Evolutionary conservation across 2,888 invertebrate genomes (phyloP).

Genomic region (Prenolepis imparis): DNA sequence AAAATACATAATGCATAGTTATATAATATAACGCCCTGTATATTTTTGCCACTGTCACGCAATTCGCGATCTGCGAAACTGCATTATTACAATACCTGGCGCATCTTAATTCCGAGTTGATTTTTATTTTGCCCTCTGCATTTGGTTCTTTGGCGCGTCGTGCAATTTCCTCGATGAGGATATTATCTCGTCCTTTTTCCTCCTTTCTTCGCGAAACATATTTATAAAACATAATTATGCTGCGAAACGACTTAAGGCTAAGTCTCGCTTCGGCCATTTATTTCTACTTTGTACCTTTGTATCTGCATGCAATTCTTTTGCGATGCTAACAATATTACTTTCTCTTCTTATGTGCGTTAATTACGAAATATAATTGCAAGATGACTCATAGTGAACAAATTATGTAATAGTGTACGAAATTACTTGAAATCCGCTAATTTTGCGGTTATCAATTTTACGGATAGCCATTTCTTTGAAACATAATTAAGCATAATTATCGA

Average conservation of each 20-base stretch:
- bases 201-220: not conserved
- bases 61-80: slow-evolving; percentile 14
- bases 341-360: not conserved
- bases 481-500: slow-evolving; percentile 11
- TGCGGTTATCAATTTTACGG: not conserved
- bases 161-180: not conserved
- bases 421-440: slow-evolving; percentile 12
- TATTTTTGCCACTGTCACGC: not conserved
- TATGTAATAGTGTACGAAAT: not conserved
- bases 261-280: not conserved
- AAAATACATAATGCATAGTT: slow-evolving; percentile 38
- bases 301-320: not conserved
- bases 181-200: not conserved
- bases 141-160: not conserved
- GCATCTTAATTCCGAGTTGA: not conserved
- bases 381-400: not conserved
- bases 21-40: slow-evolving; percentile 4
- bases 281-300: not conserved
- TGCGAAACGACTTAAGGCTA: not conserved
- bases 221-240: slow-evolving; percentile 19
- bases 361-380: not conserved
- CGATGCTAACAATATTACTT: not conserved
- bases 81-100: not conserved
- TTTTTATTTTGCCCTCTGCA: slow-evolving; percentile 1
- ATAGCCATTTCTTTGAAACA: not conserved